phyloP scores from a whole-genome alignment of 2,888 invertebrate species.

The Microctonus aethiopoides region DNA sequence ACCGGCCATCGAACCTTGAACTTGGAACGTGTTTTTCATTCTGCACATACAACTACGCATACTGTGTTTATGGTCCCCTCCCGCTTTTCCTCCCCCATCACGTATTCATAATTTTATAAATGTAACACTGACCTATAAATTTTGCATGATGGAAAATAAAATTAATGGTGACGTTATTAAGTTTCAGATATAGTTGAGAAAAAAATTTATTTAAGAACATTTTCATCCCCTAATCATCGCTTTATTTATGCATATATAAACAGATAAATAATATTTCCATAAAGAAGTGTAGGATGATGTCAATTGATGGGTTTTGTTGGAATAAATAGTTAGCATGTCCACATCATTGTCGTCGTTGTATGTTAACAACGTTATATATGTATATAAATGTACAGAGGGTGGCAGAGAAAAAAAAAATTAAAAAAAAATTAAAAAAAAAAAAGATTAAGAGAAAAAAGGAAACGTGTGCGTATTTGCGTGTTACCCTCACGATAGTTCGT shows the following conservation, averaged over 20 bases:
- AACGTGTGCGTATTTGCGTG: background rate
- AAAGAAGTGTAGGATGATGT: no score
- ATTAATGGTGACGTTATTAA: background rate
- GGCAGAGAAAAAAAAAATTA: no score
- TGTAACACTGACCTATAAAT: background rate
- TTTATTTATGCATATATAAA: no score
- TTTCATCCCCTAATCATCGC: no score
- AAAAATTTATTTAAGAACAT: no score
- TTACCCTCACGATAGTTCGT: background rate
- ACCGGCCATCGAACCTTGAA: conserved; percentile 54
- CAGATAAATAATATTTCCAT: no score
- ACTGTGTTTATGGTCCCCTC: background rate
- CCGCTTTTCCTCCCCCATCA: background rate
- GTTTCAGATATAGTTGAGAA: background rate
- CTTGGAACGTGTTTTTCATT: conserved; percentile 32
- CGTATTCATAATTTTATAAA: background rate
- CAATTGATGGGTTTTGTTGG: no score
- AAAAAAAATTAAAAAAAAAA: no score
- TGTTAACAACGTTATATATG: no score
- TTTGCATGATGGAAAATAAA: background rate
- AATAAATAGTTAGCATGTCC: no score
- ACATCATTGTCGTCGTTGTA: no score
- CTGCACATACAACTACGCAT: background rate
- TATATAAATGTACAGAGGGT: no score
- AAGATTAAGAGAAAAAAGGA: background rate